Conservation (phyloP, 2,113 vertebrate species). For the Chloebia gouldiae region DNA sequence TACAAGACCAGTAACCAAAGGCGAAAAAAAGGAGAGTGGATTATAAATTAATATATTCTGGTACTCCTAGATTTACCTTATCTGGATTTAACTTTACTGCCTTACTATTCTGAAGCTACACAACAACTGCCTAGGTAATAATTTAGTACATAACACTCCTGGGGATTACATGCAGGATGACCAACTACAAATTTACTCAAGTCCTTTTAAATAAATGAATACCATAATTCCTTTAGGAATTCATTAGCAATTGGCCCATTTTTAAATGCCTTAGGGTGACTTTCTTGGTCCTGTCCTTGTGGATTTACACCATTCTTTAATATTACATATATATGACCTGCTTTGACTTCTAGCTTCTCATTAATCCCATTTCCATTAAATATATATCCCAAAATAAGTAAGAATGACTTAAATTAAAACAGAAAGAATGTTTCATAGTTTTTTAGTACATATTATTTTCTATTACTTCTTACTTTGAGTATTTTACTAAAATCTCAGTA, state of each 20-base stretch:
- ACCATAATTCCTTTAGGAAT: not conserved
- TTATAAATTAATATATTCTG: not conserved
- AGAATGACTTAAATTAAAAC: not conserved
- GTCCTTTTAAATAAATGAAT: not conserved
- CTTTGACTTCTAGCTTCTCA: not conserved
- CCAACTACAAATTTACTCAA: not conserved
- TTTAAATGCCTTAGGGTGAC: not conserved
- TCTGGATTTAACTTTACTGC: not conserved
- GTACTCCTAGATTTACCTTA: not conserved
- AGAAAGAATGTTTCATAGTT: not conserved
- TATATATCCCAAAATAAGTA: not conserved
- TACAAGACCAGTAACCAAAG: not conserved
- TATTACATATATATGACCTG: not conserved
- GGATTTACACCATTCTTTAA: not conserved
- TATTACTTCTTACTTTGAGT: not conserved
- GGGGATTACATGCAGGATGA: not conserved
- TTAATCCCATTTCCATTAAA: not conserved
- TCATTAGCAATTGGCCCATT: not conserved
- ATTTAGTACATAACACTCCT: not conserved
- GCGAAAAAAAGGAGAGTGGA: rapidly evolving
- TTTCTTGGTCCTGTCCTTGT: not conserved
- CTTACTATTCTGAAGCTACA: not conserved
- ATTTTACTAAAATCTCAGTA: not conserved
- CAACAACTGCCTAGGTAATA: not conserved
- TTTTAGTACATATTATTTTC: not conserved